Evolutionary conservation across 2,113 vertebrate species (phyloP).

Genomic region (Ornithorhynchus anatinus): DNA sequence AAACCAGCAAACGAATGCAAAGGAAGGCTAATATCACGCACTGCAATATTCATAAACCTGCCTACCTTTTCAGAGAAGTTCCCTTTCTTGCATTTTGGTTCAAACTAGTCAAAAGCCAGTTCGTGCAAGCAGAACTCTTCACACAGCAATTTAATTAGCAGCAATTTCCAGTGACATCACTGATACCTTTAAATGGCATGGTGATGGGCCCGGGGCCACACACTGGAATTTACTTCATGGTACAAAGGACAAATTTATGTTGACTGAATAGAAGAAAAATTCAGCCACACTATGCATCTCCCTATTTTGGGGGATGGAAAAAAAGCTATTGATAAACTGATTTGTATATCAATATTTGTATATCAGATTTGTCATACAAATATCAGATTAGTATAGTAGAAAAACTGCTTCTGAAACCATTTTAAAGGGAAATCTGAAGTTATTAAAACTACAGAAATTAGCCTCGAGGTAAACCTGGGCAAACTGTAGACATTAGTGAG

Average conservation of each 20-base stretch:
- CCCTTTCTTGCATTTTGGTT: background rate
- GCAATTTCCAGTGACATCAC: background rate
- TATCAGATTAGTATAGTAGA: background rate
- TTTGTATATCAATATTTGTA: background rate
- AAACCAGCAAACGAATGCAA: background rate
- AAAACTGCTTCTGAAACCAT: background rate
- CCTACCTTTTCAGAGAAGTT: slow-evolving; percentile 9
- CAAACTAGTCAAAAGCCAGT: background rate
- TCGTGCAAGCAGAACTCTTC: background rate
- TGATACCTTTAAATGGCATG: background rate
- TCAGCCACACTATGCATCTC: slow-evolving; percentile 2
- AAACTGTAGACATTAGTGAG: background rate
- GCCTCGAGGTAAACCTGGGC: too few species aligned
- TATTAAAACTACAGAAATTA: background rate
- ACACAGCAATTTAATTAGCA: background rate
- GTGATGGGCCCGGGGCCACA: background rate
- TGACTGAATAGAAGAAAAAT: background rate
- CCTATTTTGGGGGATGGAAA: background rate
- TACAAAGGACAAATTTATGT: too few species aligned
- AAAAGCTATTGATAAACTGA: background rate
- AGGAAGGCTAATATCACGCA: background rate
- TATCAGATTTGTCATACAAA: too few species aligned
- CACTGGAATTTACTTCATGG: background rate
- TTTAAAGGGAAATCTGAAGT: background rate
- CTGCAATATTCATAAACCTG: slow-evolving; percentile 2